Evolutionary conservation across 2,888 invertebrate genomes (phyloP).

Genomic region (Chalcosyrphus nemorum): DNA sequence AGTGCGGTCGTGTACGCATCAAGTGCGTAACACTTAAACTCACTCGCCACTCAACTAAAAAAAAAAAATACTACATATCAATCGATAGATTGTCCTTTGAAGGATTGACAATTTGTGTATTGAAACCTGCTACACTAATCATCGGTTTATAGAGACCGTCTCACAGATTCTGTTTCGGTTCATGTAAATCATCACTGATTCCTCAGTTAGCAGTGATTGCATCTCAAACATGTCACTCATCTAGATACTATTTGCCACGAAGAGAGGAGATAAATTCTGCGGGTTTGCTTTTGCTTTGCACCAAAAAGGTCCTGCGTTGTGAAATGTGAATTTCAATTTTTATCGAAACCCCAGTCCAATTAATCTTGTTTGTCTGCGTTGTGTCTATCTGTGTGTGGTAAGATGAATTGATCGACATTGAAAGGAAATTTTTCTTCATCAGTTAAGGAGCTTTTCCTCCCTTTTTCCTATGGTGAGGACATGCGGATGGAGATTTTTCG

Average conservation of each 20-base stretch:
- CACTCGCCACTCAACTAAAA: too few relatives aligned
- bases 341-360: constrained; percentile 60
- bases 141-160: neutral
- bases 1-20: constrained; percentile 4
- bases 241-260: neutral
- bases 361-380: constrained; percentile 64
- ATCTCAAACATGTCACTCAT: constrained; percentile 49
- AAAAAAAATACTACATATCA: too few relatives aligned
- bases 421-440: constrained; percentile 54
- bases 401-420: constrained; percentile 55
- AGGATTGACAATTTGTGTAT: neutral
- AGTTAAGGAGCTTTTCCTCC: constrained; percentile 22
- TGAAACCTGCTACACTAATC: neutral
- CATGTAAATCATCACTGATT: constrained; percentile 29
- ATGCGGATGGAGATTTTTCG: neutral
- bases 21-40: neutral
- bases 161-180: too few relatives aligned
- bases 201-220: constrained; percentile 50
- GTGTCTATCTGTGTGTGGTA: constrained; percentile 17
- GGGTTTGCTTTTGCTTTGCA: neutral
- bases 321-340: constrained; percentile 64
- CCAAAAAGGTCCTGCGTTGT: constrained; percentile 31
- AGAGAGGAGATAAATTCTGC: neutral
- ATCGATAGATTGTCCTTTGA: neutral
- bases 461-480: too few relatives aligned